Base-by-base conservation (phyloP, 1,140 invertebrate genomes). In the Batillaria attramentaria region DNA sequence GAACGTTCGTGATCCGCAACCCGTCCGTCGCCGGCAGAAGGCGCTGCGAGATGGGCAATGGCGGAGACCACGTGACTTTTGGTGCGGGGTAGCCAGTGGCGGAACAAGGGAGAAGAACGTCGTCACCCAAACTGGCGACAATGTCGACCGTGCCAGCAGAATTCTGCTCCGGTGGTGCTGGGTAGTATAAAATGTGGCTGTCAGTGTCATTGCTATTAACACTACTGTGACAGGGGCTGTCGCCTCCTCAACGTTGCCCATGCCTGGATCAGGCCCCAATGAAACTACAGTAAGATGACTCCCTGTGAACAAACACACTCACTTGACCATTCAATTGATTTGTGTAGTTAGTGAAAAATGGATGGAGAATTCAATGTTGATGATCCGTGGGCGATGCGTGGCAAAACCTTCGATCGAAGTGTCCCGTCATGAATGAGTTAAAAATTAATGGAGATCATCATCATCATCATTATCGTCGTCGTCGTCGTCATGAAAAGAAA, bases 1-100 rank as follows among this genome's bases (percentile, higher is more conserved):
- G 0, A 16, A 69, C 66, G 2, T 69, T n/a, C 35, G 6, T 39
- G 37, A 69, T 41, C 33, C 20, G 5, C 66, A 69, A 5, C 1
- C 66, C 66, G 35, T 13, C 37, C 33, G 18, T 6, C 8, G 66
- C 18, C 66, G 20, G 20, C 66, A 69, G 37, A 41, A 4, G 20
- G n/a, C 66, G 66, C 37, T 35, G 18, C 37, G 66, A 69, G 0
- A 20, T n/a, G 13, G 66, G 37, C 33, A 69, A 18, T 2, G 66
- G 13, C 0, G 66, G 66, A 6, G 66, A 69, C 66, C 66, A 69
- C 66, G 66, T 69, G 66, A 69, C 66, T 41, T 41, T 39, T 3
- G 66, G 66, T 3, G 37, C 33, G 37, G 66, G 66, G 42, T 69
- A 69, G 39, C 66, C 57, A 18, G 0, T 35, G 33, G 35, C 13